A percentile compares a stretch with the other conserved stretches of the same genome.
phyloP scores from a whole-genome alignment of 2,797 vertebrate genomes.

The Sciurus vulgaris region DNA sequence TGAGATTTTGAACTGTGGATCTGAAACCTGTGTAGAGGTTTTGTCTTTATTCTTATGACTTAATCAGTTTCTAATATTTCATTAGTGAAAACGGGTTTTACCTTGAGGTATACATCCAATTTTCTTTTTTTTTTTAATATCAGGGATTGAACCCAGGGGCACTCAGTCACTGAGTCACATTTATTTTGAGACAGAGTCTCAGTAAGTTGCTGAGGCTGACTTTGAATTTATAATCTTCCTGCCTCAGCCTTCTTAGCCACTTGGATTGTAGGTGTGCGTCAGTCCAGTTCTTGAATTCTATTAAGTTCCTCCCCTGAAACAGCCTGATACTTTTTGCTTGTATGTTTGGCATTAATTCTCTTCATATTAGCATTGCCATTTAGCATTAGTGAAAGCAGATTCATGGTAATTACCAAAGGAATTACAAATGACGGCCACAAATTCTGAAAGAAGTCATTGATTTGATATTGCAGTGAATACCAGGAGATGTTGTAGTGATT shows the following conservation, averaged over 20 bases:
- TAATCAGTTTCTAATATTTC: constrained; percentile 73
- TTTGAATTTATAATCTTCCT: no score
- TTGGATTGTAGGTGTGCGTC: no score
- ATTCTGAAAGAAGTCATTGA: constrained; percentile 80
- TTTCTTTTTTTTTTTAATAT: no score
- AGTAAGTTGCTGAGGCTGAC: no score
- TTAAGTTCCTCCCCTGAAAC: constrained; percentile 64
- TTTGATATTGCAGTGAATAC: constrained; percentile 72
- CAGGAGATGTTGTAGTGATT: constrained; percentile 73
- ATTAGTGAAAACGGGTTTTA: constrained; percentile 68
- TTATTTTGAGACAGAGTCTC: no score
- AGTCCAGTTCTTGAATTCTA: constrained; percentile 51
- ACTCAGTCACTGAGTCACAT: no score
- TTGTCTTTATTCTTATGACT: constrained; percentile 67
- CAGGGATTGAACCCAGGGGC: no score
- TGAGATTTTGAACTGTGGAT: constrained; percentile 47
- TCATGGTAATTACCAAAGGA: constrained; percentile 69
- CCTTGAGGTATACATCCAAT: constrained; percentile 28
- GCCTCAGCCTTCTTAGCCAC: no score
- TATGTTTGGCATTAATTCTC: constrained; percentile 47
- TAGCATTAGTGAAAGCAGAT: constrained; percentile 70
- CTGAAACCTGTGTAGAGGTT: constrained; percentile 44
- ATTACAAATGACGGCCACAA: constrained; percentile 64
- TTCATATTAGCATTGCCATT: constrained; percentile 65
- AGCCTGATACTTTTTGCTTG: constrained; percentile 35